These are phyloP conservation scores for Megaceryle torquata DNA, from an alignment of 2,113 vertebrate genomes.

Conservation along the genomic window DNA sequence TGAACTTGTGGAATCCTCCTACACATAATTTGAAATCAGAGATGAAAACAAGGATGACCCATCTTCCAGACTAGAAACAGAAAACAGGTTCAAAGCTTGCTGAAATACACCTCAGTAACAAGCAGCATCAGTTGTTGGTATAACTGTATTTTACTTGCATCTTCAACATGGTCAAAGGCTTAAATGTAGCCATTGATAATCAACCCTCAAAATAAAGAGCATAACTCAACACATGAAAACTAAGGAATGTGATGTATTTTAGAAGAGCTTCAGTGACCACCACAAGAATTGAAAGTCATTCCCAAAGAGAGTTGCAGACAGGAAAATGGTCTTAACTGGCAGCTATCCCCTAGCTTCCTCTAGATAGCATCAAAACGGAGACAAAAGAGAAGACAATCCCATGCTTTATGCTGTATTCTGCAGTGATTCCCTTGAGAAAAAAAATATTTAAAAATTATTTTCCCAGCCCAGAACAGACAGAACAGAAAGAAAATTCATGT, in stretches of 20 bases:
- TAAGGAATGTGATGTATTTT: not conserved
- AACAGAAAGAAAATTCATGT: not conserved
- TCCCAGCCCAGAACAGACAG: not conserved
- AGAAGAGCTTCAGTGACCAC: not conserved
- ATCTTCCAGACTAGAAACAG: not conserved
- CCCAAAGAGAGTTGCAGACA: not conserved
- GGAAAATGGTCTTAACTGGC: not conserved
- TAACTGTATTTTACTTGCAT: not conserved
- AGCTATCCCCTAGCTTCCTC: not conserved
- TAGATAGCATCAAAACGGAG: not conserved
- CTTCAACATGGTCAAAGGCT: not conserved
- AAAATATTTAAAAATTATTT: not conserved
- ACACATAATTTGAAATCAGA: slow-evolving; percentile 61
- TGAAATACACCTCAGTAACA: not conserved
- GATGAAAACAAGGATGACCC: slow-evolving; percentile 53
- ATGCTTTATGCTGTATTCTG: not conserved
- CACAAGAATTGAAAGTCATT: not conserved
- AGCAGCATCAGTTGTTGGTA: not conserved
- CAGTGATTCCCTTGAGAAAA: not conserved
- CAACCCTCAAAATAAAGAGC: not conserved
- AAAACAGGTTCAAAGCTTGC: not conserved
- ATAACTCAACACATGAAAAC: not conserved
- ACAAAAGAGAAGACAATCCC: not conserved
- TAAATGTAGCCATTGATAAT: not conserved
- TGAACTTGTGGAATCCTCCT: slow-evolving; percentile 57